Percentiles rank a stretch among this genome's conserved stretches.
Conservation (phyloP, 2,797 vertebrate species). For the Silurus aristotelis region DNA sequence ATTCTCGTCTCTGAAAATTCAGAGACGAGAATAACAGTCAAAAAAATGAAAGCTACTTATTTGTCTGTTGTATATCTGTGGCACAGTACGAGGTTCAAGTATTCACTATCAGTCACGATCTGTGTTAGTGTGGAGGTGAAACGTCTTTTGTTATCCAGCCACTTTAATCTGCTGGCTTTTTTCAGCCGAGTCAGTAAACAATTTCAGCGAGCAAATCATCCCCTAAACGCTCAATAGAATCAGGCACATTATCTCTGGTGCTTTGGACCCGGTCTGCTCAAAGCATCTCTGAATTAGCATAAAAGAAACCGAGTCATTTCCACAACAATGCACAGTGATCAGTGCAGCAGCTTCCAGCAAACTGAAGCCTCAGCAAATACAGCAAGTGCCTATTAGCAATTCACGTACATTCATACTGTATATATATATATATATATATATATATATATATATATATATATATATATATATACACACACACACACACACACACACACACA, state of each 20-base stretch:
- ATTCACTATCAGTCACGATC: background rate
- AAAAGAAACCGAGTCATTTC: conserved; percentile 13
- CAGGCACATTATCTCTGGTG: conserved; percentile 24
- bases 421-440: background rate
- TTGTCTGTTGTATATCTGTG: background rate
- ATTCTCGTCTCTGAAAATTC: background rate
- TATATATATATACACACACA: background rate
- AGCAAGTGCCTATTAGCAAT: background rate
- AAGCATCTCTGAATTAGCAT: conserved; percentile 23
- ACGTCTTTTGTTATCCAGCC: background rate
- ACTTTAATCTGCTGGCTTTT: conserved; percentile 28
- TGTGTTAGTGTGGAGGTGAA: background rate
- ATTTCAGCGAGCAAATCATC: conserved; percentile 28
- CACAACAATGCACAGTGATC: conserved; percentile 34
- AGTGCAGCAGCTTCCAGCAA: background rate
- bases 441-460: background rate
- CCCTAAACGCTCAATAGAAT: conserved; percentile 36
- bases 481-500: too few relatives aligned
- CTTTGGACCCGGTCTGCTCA: conserved; percentile 12
- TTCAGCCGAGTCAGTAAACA: conserved; percentile 40
- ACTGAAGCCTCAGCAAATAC: conserved; percentile 27
- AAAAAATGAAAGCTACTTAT: background rate
- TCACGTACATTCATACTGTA: background rate
- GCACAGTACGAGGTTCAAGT: too few relatives aligned
- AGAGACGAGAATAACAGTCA: background rate